Base-by-base conservation (phyloP, 2,888 invertebrate genomes). In the Clistopyga incitator region DNA sequence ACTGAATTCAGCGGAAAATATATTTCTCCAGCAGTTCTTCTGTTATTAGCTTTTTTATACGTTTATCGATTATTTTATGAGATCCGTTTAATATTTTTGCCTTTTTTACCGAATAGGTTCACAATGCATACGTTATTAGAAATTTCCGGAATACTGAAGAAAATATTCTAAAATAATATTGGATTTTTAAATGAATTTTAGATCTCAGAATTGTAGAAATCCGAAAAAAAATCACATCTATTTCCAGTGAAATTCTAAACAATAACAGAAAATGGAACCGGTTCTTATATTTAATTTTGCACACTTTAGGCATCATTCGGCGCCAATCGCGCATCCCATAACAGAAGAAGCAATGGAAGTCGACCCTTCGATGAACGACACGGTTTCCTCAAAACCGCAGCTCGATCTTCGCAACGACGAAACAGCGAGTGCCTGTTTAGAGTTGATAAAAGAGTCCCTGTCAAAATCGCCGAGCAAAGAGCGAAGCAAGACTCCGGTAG, bases 401-500 rank as follows among this genome's bases (percentile, higher is more conserved):
- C 34, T 86, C 8, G 91, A 91, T 79, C 76, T 89, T 42, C 88
- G 87, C 52, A 86, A 89, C 52, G 72, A 87, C 20, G 89, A 88
- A 64, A 86, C 86, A 10, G 93, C 93, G 15, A 94, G 94, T 2
- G 93, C 92, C 65, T 94, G 94, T 88, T 87, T 93, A 11, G 94
- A 94, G 88, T 89, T 94, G 78, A 90, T 94, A 52, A 93, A 93
- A 87, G 94, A 94, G 87, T 92, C 92, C 18, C 92, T 93, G 85
- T 92, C 94, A 87, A 90, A 91, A 75, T 91, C 91, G 8, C 89
- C 90, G 45, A 92, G 88, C 87, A 89, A 93, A 88, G 92, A 93
- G 87, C 89, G 92, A 56, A 89, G 89, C 82, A 94, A 92, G 89
- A 93, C 90, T 89, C 94, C 89, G 87, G 92, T 90, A 89, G 91